Conservation (phyloP, 23 tunicate species). For the Clavelina lepadiformis region DNA sequence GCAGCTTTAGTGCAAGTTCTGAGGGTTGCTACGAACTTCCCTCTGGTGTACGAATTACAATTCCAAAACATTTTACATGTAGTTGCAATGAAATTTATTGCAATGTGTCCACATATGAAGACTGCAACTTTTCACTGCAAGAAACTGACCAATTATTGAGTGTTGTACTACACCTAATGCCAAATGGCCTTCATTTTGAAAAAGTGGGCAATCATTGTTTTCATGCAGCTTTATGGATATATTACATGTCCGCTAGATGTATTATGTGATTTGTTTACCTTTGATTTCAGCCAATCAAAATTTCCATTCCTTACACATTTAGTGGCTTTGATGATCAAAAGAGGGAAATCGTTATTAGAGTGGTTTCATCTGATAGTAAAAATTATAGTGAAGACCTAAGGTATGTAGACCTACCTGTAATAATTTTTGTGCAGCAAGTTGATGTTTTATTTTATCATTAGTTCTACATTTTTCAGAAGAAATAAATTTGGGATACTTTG, state of each 20-base stretch:
- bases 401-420: too few species aligned
- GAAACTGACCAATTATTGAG: slow-evolving; percentile 22
- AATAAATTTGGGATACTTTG: too few species aligned
- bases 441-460: too few species aligned
- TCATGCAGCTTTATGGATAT: neutral
- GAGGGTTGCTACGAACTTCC: slow-evolving; percentile 4
- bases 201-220: neutral
- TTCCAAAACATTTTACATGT: slow-evolving; percentile 14
- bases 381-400: slow-evolving; percentile 4
- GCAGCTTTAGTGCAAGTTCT: neutral
- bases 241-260: neutral
- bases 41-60: slow-evolving; percentile 5
- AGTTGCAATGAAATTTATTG: neutral
- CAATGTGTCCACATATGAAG: slow-evolving; percentile 9
- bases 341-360: slow-evolving; percentile 23
- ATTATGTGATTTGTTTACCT: neutral
- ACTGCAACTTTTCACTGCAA: neutral
- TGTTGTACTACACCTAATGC: neutral
- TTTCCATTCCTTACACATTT: slow-evolving; percentile 2
- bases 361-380: neutral
- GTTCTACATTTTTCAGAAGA: too few species aligned
- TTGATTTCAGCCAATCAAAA: neutral
- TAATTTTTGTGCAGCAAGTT: too few species aligned
- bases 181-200: slow-evolving; percentile 4
- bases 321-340: slow-evolving; percentile 2